Conservation (phyloP, 2,797 vertebrate species). For the Clarias pachynema region DNA sequence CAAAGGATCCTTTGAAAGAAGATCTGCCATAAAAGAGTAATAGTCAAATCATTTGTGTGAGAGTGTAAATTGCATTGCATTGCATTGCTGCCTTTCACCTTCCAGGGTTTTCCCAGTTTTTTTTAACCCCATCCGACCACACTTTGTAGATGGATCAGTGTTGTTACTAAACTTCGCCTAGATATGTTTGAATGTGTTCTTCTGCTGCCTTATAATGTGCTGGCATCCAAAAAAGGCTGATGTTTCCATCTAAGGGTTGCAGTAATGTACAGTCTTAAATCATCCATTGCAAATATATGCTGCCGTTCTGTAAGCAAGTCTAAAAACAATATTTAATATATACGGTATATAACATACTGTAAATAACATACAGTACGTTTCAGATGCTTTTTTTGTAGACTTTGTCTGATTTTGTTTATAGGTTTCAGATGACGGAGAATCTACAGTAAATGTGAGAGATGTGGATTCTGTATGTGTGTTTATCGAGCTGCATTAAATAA, state of each 20-base stretch:
- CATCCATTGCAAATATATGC: not conserved
- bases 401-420: no score
- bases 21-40: slow-evolving; percentile 2
- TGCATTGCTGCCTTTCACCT: not conserved
- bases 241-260: not conserved
- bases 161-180: not conserved
- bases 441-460: not conserved
- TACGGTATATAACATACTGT: no score
- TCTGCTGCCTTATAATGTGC: no score
- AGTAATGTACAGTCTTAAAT: not conserved
- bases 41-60: not conserved
- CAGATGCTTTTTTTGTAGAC: not conserved
- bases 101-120: not conserved
- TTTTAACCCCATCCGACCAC: not conserved
- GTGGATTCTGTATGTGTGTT: slow-evolving; percentile 11
- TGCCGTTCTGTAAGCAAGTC: not conserved
- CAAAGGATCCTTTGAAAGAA: not conserved
- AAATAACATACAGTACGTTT: not conserved
- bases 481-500: not conserved
- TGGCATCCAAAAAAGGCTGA: not conserved
- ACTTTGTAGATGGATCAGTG: not conserved
- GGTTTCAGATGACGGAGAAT: not conserved
- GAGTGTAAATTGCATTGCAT: not conserved
- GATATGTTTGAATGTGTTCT: not conserved
- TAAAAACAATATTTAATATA: not conserved